Evolutionary conservation across 92 coral and sea anemone genomes (phyloP).

Genomic region (Anthopleura xanthogrammica): DNA sequence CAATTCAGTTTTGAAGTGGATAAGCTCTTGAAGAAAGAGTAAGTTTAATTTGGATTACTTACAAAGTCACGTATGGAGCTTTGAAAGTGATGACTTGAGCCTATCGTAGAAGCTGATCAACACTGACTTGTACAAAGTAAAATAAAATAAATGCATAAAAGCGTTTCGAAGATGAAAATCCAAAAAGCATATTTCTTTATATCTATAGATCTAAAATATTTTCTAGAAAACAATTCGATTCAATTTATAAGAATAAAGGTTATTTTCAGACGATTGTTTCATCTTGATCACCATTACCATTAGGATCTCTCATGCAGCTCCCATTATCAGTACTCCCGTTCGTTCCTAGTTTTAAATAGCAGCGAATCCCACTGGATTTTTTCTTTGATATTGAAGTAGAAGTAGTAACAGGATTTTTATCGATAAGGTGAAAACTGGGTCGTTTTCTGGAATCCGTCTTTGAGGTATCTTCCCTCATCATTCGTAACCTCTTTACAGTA

Average conservation of each 20-base stretch:
- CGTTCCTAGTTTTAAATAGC: slow-evolving; percentile 7
- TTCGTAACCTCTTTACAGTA: slow-evolving; percentile 18
- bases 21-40: too few species aligned
- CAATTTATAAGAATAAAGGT: not conserved
- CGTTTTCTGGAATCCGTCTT: slow-evolving; percentile 35
- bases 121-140: too few species aligned
- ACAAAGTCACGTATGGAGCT: too few species aligned
- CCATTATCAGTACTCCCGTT: slow-evolving; percentile 13
- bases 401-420: not conserved
- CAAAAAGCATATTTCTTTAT: not conserved
- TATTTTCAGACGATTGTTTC: slow-evolving; percentile 20
- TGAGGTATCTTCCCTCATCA: slow-evolving; percentile 28
- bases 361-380: slow-evolving; percentile 5
- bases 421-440: slow-evolving; percentile 1
- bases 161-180: too few species aligned
- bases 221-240: not conserved
- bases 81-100: too few species aligned
- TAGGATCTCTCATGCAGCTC: not conserved
- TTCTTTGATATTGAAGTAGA: not conserved
- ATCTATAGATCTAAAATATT: not conserved
- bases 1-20: not conserved
- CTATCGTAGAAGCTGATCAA: too few species aligned
- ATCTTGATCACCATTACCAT: slow-evolving; percentile 10
- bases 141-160: too few species aligned
- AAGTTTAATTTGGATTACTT: too few species aligned